These are phyloP conservation scores for Hypanus sabinus DNA, from an alignment of 2,113 vertebrate genomes.

Conservation along the genomic window DNA sequence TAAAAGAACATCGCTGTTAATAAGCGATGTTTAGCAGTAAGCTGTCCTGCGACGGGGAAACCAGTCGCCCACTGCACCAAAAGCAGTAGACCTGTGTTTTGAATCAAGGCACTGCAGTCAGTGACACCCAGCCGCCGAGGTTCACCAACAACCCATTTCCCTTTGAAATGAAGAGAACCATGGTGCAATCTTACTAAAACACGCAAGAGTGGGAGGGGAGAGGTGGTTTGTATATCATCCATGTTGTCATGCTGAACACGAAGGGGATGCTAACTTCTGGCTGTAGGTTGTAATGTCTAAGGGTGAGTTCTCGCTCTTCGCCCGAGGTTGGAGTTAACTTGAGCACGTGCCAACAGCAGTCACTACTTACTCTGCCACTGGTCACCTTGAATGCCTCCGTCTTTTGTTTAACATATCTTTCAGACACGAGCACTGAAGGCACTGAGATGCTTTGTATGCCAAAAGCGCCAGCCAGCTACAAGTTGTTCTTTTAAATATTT, in stretches of 20 bases:
- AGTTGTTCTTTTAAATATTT: not conserved
- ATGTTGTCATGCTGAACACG: not conserved
- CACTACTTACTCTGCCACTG: not conserved
- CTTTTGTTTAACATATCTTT: not conserved
- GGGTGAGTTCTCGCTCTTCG: not conserved
- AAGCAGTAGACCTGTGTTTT: not conserved
- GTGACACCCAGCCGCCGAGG: conserved; percentile 39
- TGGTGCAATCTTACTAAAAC: not conserved
- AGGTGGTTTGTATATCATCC: not conserved
- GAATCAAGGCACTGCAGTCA: not conserved
- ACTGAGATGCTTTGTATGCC: not conserved
- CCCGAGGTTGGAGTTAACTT: not conserved
- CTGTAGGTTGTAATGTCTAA: not conserved
- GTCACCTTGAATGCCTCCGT: not conserved
- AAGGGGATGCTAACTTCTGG: not conserved
- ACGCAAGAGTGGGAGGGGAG: not conserved
- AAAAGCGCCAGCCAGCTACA: not conserved
- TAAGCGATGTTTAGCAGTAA: not conserved
- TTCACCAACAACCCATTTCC: conserved; percentile 34
- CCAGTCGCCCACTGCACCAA: not conserved
- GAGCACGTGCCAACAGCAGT: not conserved
- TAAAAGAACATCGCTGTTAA: not conserved
- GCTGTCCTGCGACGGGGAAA: not conserved
- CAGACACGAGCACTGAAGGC: not conserved
- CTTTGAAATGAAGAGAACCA: not conserved